Evolutionary conservation across 1,140 invertebrate genomes (phyloP), one percentile per base, ranked within the genome.

Genomic region (Diploscapter pachys): DNA sequence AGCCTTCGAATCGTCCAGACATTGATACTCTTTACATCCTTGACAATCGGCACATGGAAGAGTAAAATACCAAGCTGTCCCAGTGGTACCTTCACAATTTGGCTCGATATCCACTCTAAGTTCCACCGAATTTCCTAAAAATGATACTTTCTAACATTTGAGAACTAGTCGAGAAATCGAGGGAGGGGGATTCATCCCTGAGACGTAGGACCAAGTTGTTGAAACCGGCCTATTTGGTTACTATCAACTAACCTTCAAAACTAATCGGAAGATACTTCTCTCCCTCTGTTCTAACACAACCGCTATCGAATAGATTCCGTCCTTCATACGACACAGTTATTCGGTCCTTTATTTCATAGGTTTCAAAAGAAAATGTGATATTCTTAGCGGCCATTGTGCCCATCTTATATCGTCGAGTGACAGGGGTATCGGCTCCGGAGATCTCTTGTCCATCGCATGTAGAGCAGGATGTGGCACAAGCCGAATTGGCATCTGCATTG

Each of bases 381-480:
- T 75, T 56, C 13, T 56, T 62, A 49, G 70, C 72, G 5, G 50
- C 5, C 9, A 52, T 75, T 5, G 72, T 73, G 72, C 72, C 72
- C 70, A 73, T 31, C 11, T 76, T 73, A 52, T 73, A 73, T n/a
- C 72, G 72, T 11, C 72, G 72, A 53, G 72, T 73, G 70, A 73
- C 72, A 9, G 72, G 72, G 9, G 72, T 73, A 61, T 73, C 72
- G 11, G 72, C 72, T 55, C 73, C 72, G 48, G 71, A 48, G 5
- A 73, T 48, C 2, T 9, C 5, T 57, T 73, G 73, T n/a, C 69
- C 72, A 53, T 73, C 72, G 59, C 72, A 73, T 6, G 72, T 61
- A n/a, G 31, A 49, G 75, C 72, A 73, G 52, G 72, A 73, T 5
- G 68, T 72, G 9, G 72, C 72, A 76, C 72, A 73, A 8, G 71